Evolutionary conservation across 2,113 vertebrate genomes (phyloP), one percentile per base, ranked within the genome.

Genomic region (Scopus umbretta): DNA sequence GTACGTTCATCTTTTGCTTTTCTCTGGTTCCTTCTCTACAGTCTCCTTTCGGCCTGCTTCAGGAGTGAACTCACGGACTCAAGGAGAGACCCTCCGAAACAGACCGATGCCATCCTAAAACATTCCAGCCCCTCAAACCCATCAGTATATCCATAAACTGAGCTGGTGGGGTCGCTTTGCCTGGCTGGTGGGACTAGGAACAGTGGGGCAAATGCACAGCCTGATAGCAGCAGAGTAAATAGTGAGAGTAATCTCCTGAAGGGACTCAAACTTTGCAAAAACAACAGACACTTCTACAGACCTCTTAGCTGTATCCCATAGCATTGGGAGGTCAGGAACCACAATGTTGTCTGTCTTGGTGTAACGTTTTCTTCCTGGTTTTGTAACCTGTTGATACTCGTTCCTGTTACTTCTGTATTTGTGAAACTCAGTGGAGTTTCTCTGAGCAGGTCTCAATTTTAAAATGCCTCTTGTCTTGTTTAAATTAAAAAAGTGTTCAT

Each of bases 31-130:
- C 98, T 98, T 98, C 98, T 98, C 98, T 98, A 96, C 99, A 99
- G 99, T 98, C 98, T 99, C 97, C 98, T 99, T 98, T 99, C 99
- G 96, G 98, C 99, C 96, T 98, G 99, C 97, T 99, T 99, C 97
- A 99, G 98, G 97, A 99, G 96, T 95, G 99, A 99, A 97, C 98
- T 99, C 95, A 97, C 96, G 98, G 99, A 99, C 96, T 98, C 99
- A 83, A 98, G 98, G 99, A 99, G 98, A 98, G 98, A 98, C 97
- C 97, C 97, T 98, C 98, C 98, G 97, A 98, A 98, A 98, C 98
- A 98, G 98, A 99, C 98, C 86, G 99, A 99, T 97, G 94, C 97
- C 97, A 97, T 98, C 97, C 97, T 98, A 98, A 98, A 98, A 98
- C 98, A 98, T 98, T 98, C 98, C 97, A 98, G 95, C 88, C 97